A percentile compares a stretch with the other conserved stretches of the same genome.
These are phyloP conservation scores for Gonioctena quinquepunctata DNA, from an alignment of 1,140 invertebrate species.

Conservation along the genomic window DNA sequence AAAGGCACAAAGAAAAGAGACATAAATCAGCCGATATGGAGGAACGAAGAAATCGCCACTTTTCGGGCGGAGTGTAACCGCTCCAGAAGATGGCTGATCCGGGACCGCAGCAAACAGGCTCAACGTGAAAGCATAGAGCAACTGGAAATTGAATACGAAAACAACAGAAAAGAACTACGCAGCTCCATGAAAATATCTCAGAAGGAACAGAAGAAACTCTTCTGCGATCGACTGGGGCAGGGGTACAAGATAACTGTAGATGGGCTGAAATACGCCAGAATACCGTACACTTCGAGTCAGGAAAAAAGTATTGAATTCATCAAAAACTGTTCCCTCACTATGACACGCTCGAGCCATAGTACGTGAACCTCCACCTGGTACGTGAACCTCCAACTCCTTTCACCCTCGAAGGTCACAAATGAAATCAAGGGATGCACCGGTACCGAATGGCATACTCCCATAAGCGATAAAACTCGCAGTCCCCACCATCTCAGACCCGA, in stretches of 20 bases:
- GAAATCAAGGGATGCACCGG: background rate
- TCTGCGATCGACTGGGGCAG: background rate
- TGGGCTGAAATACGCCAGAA: background rate
- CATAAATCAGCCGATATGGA: background rate
- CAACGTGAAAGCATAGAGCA: background rate
- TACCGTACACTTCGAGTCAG: background rate
- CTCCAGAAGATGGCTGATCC: background rate
- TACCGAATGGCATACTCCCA: background rate
- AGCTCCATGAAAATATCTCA: background rate
- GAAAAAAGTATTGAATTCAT: background rate
- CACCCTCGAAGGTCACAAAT: background rate
- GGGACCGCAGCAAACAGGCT: background rate
- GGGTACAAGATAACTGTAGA: background rate
- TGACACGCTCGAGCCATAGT: background rate
- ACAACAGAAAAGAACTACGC: background rate
- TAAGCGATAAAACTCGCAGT: background rate
- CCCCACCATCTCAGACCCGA: background rate
- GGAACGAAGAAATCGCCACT: background rate
- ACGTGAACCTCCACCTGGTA: background rate
- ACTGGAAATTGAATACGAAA: background rate
- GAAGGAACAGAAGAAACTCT: background rate
- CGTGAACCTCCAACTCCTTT: background rate
- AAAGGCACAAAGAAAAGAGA: background rate
- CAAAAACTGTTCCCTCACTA: background rate
- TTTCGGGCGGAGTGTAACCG: background rate